Evolutionary conservation across 2,797 vertebrate species (phyloP), one percentile per base, ranked within the genome.

Genomic region (Uromys caudimaculatus): DNA sequence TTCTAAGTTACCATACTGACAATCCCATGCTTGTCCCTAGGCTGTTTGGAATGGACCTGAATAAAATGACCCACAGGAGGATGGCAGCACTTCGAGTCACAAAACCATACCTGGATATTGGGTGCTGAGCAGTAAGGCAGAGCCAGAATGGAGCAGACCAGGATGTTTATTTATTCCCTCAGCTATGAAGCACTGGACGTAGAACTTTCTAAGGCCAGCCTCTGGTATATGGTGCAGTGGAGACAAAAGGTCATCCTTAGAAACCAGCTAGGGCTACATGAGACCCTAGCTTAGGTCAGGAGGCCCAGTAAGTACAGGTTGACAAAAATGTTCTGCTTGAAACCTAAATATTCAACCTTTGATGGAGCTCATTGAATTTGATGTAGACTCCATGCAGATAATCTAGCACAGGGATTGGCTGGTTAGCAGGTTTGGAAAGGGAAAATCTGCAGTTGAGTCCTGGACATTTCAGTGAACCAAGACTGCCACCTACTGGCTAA

Each of bases 31-130:
- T 77, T 44, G n/a, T 89, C 58, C 67, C 4, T 56, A 97, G 96
- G 96, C n/a, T 97, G 0, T 98, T 96, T 62, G 97, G 94, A 2
- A 96, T 95, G 88, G n/a, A 94, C 6, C 87, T 98, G 73, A 97
- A 67, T 13, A 90, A 62, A 11, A 17, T 0, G 32, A 96, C 97
- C 0, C 97, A 96, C 54, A 35, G n/a, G 8, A 92, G 29, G 3
- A 0, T 97, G 82, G 95, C 92, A 0, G 88, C 24, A 0, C 94
- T 97, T 21, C 95, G 88, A 0, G 14, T 19, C 0, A 56, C 7
- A 0, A 97, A 96, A 6, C 94, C 95, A 0, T 47, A 89, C 60
- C 3, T 98, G 27, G 97, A 97, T 75, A 88, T 94, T 0, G 96
- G 97, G 47, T 96, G 96, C 95, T 98, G 62, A 90, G 24, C 29